Base-by-base conservation (phyloP, 2,888 invertebrate genomes). In the Caenorhabditis plicata region DNA sequence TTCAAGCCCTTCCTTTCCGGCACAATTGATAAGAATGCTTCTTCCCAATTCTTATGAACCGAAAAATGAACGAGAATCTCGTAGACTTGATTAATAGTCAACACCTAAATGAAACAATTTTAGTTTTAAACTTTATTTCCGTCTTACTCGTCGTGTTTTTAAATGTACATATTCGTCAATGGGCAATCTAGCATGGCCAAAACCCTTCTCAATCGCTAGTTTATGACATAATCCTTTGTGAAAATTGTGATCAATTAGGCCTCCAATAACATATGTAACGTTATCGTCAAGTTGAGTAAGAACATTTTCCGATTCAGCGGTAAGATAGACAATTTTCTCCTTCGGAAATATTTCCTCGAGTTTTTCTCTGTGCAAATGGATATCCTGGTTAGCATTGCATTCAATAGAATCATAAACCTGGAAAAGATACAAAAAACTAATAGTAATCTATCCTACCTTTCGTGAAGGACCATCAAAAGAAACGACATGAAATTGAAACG, bases 201-300 rank as follows among this genome's bases (percentile, higher is more conserved):
- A 71, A 4, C 75, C 74, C 80, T 88, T 87, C 74, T 89, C 87
- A 32, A 85, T 80, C 2, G 98, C 96, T 73, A 90, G 85, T 69
- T 87, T 87, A 81, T 89, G 87, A 80, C 94, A 94, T 5, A 78
- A 49, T 8, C 64, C 69, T 47, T 95, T 96, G 71, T 93, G 89
- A 72, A 89, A 87, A 84, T 98, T 98, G 81, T 98, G 96, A 84
- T 98, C 98, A 0, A 98, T 93, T 38, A 98, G 84, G 23, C 95
- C 98, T 33, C 98, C 98, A 81, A 98, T 95, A 43, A 98, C 87
- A 80, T 96, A 98, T 39, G 88, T 87, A 80, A 88, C 88, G 62
- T 88, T 86, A 20, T 88, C 86, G 71, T 90, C 88, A 74, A 93
- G 85, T 7, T 64, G 51, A 11, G 43, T 53, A 4, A 79, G 46